Percentiles rank a stretch among this genome's conserved stretches.
These are phyloP conservation scores for Dendropsophus ebraccatus DNA, from an alignment of 2,113 vertebrate species.

Conservation along the genomic window DNA sequence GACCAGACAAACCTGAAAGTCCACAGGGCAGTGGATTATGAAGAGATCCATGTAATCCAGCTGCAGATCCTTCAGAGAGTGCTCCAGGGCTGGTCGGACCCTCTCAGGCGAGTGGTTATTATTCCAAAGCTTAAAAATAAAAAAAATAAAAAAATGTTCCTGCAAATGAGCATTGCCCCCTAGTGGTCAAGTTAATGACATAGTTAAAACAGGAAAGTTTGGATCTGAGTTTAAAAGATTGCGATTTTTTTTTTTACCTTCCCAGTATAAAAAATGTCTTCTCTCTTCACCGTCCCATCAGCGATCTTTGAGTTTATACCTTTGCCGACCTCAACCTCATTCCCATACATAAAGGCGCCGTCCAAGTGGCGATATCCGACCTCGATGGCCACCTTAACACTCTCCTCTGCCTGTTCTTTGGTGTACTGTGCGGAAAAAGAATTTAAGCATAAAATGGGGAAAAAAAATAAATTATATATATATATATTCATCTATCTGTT, in stretches of 20 bases:
- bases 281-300: not conserved
- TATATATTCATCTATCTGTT: too few relatives aligned
- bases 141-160: not conserved
- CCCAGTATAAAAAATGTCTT: not conserved
- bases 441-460: too few relatives aligned
- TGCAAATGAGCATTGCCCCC: not conserved
- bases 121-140: not conserved
- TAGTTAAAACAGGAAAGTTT: too few relatives aligned
- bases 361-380: not conserved
- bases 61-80: not conserved
- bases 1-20: not conserved
- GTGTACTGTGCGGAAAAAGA: not conserved
- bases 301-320: not conserved
- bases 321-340: not conserved
- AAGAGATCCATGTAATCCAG: not conserved
- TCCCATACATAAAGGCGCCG: not conserved
- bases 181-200: not conserved
- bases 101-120: not conserved
- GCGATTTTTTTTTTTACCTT: not conserved
- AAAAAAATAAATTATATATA: too few relatives aligned
- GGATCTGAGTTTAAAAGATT: too few relatives aligned
- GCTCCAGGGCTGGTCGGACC: not conserved
- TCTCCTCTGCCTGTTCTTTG: not conserved
- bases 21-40: not conserved
- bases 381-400: not conserved